These are phyloP conservation scores for Notolepis coatsorum DNA, from an alignment of 2,797 vertebrate species.

Conservation along the genomic window DNA sequence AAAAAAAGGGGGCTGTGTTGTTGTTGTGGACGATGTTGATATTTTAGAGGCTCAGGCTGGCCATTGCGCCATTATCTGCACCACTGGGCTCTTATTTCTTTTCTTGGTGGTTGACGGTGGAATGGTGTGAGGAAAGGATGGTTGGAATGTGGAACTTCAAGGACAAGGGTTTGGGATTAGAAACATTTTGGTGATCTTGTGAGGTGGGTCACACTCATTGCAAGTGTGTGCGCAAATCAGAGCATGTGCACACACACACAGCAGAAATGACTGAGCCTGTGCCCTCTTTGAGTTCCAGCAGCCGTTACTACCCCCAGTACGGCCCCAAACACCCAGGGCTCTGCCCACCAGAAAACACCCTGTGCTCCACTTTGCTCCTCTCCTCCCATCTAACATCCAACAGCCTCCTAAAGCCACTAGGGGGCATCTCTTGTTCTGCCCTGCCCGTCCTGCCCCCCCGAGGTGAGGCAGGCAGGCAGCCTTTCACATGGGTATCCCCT, in stretches of 20 bases:
- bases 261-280: constrained; percentile 41
- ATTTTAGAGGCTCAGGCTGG: constrained; percentile 73
- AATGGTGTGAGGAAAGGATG: constrained; percentile 26
- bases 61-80: constrained; percentile 59
- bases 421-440: constrained; percentile 64
- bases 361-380: constrained; percentile 10
- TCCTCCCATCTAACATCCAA: constrained; percentile 26
- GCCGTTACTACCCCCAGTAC: constrained; percentile 50
- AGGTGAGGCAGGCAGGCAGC: constrained; percentile 39
- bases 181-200: constrained; percentile 37
- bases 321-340: constrained; percentile 60
- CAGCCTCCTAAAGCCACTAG: constrained; percentile 58
- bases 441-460: constrained; percentile 44
- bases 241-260: constrained; percentile 41
- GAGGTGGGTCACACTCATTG: constrained; percentile 68
- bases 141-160: constrained; percentile 7
- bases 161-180: constrained; percentile 38
- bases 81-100: constrained; percentile 49
- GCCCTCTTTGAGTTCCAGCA: constrained; percentile 49
- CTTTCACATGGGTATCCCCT: constrained; percentile 82
- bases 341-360: constrained; percentile 54
- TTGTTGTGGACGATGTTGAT: constrained; percentile 74
- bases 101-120: constrained; percentile 18
- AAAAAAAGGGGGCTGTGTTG: constrained; percentile 70
- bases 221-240: constrained; percentile 46